These are phyloP conservation scores for Oligia fasciuncula DNA, from an alignment of 2,888 invertebrate species.

Conservation along the genomic window DNA sequence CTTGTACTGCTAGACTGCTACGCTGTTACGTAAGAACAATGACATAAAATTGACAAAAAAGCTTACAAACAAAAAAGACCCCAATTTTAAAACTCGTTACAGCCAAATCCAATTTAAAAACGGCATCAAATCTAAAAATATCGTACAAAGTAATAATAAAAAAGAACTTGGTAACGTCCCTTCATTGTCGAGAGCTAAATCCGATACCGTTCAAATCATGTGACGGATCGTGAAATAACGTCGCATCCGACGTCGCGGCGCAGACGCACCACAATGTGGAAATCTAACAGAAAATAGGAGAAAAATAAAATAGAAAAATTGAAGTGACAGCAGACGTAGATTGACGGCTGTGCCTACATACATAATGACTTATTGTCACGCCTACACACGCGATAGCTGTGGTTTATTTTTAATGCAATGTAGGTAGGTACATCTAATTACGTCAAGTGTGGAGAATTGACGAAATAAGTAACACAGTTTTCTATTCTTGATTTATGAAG, in stretches of 20 bases:
- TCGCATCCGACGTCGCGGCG: slow-evolving; percentile 71
- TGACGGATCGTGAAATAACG: slow-evolving; percentile 83
- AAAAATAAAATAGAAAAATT: slow-evolving; percentile 67
- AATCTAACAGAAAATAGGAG: slow-evolving; percentile 67
- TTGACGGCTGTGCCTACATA: slow-evolving; percentile 69
- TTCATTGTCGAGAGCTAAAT: slow-evolving; percentile 76
- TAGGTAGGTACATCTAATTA: slow-evolving; percentile 51
- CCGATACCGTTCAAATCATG: slow-evolving; percentile 83
- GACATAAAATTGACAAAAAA: slow-evolving; percentile 15
- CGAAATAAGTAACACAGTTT: slow-evolving; percentile 10
- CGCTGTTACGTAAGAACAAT: slow-evolving; percentile 15
- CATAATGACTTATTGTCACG: slow-evolving; percentile 74
- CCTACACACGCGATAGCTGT: slow-evolving; percentile 61
- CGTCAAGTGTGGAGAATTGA: slow-evolving; percentile 42
- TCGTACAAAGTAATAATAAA: slow-evolving; percentile 54
- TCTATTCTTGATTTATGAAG: slow-evolving; percentile 9
- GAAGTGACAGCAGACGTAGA: slow-evolving; percentile 65
- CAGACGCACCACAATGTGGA: slow-evolving; percentile 62
- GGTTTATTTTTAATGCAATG: slow-evolving; percentile 55
- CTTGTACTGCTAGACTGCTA: background rate
- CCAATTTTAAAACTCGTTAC: slow-evolving; percentile 43
- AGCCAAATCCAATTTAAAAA: slow-evolving; percentile 48
- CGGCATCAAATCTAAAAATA: slow-evolving; percentile 56
- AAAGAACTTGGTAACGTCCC: slow-evolving; percentile 58
- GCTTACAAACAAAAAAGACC: slow-evolving; percentile 8